These are phyloP conservation scores for Lucifuga dentata DNA, from an alignment of 2,113 vertebrate genomes.

Conservation along the genomic window DNA sequence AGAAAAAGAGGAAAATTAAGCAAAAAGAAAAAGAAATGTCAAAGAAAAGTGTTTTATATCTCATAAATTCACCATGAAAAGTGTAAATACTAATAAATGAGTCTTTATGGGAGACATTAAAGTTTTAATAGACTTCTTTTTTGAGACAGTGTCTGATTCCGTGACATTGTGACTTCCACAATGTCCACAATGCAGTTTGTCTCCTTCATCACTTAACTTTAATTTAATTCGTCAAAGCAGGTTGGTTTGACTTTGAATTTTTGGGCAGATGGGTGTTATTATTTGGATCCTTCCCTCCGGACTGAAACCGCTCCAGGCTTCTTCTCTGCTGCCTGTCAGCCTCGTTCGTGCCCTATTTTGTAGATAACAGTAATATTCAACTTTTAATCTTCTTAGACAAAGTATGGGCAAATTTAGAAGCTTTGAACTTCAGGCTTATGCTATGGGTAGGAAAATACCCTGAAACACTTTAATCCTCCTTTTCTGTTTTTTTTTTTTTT, in stretches of 20 bases:
- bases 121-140: constrained; percentile 13
- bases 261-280: not conserved
- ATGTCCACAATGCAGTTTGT: too few relatives aligned
- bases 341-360: constrained; percentile 2
- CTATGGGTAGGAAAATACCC: not conserved
- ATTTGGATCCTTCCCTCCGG: constrained; percentile 10
- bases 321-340: constrained; percentile 1
- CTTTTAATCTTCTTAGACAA: constrained; percentile 24
- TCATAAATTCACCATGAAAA: too few relatives aligned
- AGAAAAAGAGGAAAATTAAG: too few relatives aligned
- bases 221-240: constrained; percentile 50
- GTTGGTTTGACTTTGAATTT: constrained; percentile 33
- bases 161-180: not conserved
- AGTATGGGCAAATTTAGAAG: not conserved
- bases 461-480: not conserved
- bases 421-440: not conserved
- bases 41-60: too few relatives aligned
- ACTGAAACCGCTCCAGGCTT: not conserved
- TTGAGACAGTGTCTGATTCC: not conserved
- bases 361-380: constrained; percentile 18
- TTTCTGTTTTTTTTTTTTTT: not conserved
- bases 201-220: constrained; percentile 30
- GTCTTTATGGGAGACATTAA: not conserved
- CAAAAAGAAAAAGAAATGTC: too few relatives aligned
- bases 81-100: too few relatives aligned